These are phyloP conservation scores for Catostomus latipinnis DNA, from an alignment of 2,797 vertebrate genomes.

Conservation along the genomic window DNA sequence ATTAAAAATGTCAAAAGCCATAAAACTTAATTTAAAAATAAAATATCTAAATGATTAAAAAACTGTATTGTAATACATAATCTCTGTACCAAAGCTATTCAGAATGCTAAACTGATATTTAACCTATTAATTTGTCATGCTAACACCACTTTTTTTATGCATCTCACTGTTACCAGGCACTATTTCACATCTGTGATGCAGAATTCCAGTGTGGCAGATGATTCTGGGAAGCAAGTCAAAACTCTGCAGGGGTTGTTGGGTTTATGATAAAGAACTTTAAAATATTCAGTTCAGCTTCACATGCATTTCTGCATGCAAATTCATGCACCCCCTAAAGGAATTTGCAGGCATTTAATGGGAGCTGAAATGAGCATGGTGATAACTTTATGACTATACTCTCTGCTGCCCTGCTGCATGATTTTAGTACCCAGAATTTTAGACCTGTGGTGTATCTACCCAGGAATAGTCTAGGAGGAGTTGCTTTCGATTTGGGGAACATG, in stretches of 20 bases:
- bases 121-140: conserved; percentile 4
- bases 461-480: conserved; percentile 27
- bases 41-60: not conserved
- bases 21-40: too few relatives aligned
- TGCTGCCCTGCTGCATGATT: conserved; percentile 56
- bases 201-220: conserved; percentile 5
- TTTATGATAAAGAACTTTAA: conserved; percentile 1
- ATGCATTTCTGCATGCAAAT: conserved; percentile 49
- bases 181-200: conserved; percentile 5
- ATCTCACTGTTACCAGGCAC: conserved; percentile 21
- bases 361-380: conserved; percentile 61
- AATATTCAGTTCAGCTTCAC: conserved; percentile 23
- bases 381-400: conserved; percentile 61
- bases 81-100: not conserved
- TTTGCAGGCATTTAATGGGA: conserved; percentile 40
- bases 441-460: not conserved
- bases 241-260: conserved; percentile 54
- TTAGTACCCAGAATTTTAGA: conserved; percentile 34
- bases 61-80: not conserved
- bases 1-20: too few relatives aligned
- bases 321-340: conserved; percentile 31
- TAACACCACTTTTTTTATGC: not conserved
- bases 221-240: conserved; percentile 68
- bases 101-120: conserved; percentile 1
- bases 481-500: conserved; percentile 4